Base-by-base conservation (phyloP, 2,888 invertebrate genomes). In the Calliphora vomitoria region DNA sequence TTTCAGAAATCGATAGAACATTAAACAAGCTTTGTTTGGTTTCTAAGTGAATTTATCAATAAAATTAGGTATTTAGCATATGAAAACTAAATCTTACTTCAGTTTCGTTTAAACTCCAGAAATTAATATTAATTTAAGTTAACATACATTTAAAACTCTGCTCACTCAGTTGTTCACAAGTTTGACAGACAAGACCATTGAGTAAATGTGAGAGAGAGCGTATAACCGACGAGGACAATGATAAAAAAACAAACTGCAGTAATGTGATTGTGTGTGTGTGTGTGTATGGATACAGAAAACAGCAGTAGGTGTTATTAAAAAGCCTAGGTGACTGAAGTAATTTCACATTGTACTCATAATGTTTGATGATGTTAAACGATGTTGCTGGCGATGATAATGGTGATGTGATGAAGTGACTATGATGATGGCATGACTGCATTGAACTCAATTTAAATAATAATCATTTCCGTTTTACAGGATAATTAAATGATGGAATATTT, bases 371-470 rank as follows among this genome's bases (percentile, higher is more conserved):
- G 74, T 72, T 74, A 68, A 79, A 74, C 79, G 71, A 64, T 72
- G 78, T 78, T 78, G 35, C 53, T 85, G 71, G 69, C 55, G 75
- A 71, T 71, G 75, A 75, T 71, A 68, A 86, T 78, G 72, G 13
- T 8, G 8, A 50, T 58, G 44, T 47, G 71, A 78, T 72, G 41
- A 71, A 72, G 72, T 84, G 68, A 50, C 50, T 50, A 50, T 50
- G 50, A 75, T 78, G 78, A 68, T 69, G 82, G 31, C 80, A 71
- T 81, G 80, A 71, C 64, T 76, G 41, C 53, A 81, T 78, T 84
- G 81, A 84, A 87, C 84, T 87, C 84, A 87, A 87, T 87, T 84
- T 82, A 69, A 68, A 78, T 82, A 84, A 84, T 82, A 84, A 84
- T 83, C 82, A 83, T 84, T 87, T 87, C 81, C 81, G 87, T 84